Base-by-base conservation (phyloP, 1,140 invertebrate genomes). In the Lanistes nyassanus region DNA sequence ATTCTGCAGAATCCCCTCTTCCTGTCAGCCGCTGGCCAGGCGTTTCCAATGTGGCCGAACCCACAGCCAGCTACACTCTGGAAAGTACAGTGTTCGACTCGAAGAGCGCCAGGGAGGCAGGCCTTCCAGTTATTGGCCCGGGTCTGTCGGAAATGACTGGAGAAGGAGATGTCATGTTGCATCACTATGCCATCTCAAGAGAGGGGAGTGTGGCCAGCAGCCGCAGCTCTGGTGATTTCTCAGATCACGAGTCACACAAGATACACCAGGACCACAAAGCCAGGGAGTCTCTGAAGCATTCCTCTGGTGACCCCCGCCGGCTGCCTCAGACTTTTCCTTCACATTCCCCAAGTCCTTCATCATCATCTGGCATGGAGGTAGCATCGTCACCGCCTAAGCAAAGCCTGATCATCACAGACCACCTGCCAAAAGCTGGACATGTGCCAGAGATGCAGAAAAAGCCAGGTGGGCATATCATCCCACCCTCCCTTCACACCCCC, bases 211-310 rank as follows among this genome's bases (percentile, higher is more conserved):
- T 85, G 47, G 79, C 82, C 5, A 84, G 83, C 68, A 83, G 80
- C 69, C 77, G 82, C 42, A 87, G 86, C 73, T 87, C 87, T 9
- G 83, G 84, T n/a, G 86, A 88, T 34, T 86, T 83, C 67, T 87
- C 86, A 0, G 87, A 88, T 71, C 86, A 87, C 58, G 87, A 88
- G 75, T 86, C 86, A 21, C 84, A 84, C 42, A 88, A 88, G 77
- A 87, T 88, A 69, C 86, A 86, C 64, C 77, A 77, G 60, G 86
- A 87, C 72, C 85, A 87, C 75, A 86, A 87, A 76, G 75, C 76
- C n/a, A 76, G 76, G 42, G 82, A 84, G 74, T 75, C 76, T 29
- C 21, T 65, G 65, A 62, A 75, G 47, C 47, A 55, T 23, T 69
- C 56, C 16, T 37, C 47, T 21, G 36, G 31, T 73, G 29, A 67